A percentile compares a stretch with the other conserved stretches of the same genome.
Conservation (phyloP, 2,888 invertebrate genomes). For the Blastobasis lacticolella region DNA sequence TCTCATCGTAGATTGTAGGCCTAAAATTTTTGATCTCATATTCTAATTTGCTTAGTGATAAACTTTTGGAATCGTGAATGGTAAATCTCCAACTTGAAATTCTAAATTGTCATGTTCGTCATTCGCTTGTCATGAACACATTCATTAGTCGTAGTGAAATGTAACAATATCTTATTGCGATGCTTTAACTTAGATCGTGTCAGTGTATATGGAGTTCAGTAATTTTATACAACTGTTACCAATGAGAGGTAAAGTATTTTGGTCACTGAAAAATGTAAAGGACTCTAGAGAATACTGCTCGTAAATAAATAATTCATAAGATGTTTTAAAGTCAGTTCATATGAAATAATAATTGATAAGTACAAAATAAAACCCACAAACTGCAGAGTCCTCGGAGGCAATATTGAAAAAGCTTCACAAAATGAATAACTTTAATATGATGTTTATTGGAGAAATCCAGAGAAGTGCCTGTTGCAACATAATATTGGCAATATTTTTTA, state of each 20-base stretch:
- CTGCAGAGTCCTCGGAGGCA: conserved; percentile 59
- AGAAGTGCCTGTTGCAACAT: conserved; percentile 73
- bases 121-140: conserved; percentile 55
- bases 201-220: conserved; percentile 63
- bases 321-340: conserved; percentile 45
- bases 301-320: conserved; percentile 47
- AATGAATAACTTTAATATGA: conserved; percentile 64
- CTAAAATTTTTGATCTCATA: conserved; percentile 74
- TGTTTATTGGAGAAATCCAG: conserved; percentile 73
- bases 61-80: conserved; percentile 60
- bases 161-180: conserved; percentile 73
- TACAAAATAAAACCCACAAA: conserved; percentile 53
- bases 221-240: conserved; percentile 61
- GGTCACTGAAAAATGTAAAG: conserved; percentile 42
- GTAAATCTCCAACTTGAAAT: conserved; percentile 62
- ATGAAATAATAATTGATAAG: conserved; percentile 46
- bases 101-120: conserved; percentile 63
- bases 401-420: conserved; percentile 59
- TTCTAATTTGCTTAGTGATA: conserved; percentile 74
- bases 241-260: conserved; percentile 50
- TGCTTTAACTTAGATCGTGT: conserved; percentile 71
- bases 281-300: conserved; percentile 48
- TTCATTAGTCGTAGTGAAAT: conserved; percentile 64
- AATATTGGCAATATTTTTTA: conserved; percentile 72
- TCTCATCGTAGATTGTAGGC: conserved; percentile 71